Conservation (phyloP, 2,888 invertebrate genomes). For the Eupithecia abbreviata region DNA sequence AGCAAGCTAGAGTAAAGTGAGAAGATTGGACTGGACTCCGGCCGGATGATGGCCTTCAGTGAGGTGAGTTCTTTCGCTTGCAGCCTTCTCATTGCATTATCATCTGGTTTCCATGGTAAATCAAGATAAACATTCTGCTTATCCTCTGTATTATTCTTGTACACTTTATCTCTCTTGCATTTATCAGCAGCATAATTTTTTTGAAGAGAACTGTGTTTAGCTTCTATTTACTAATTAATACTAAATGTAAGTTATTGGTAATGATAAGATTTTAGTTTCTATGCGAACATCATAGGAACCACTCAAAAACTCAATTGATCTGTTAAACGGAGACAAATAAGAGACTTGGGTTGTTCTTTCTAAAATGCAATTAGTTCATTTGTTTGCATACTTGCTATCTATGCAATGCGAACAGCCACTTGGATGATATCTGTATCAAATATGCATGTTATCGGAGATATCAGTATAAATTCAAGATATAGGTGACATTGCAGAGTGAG, state of each 20-base stretch:
- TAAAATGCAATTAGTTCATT: neutral
- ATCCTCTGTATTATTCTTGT: neutral
- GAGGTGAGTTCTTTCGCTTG: constrained; percentile 83
- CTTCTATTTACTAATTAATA: neutral
- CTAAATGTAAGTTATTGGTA: neutral
- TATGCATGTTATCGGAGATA: constrained; percentile 1
- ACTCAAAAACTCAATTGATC: neutral
- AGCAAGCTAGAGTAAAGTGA: constrained; percentile 75
- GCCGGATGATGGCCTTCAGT: constrained; percentile 90
- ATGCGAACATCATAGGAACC: neutral
- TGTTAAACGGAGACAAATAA: neutral
- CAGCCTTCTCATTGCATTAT: constrained; percentile 43
- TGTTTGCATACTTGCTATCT: constrained; percentile 1
- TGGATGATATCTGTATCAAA: neutral
- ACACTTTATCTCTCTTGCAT: neutral
- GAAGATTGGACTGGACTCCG: constrained; percentile 83
- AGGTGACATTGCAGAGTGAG: neutral
- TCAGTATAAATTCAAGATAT: neutral
- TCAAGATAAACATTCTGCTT: constrained; percentile 29
- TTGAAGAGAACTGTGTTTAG: neutral
- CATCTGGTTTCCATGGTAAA: constrained; percentile 30
- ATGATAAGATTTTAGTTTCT: neutral
- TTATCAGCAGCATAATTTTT: neutral
- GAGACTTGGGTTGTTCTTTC: neutral
- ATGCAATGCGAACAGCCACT: neutral